Evolutionary conservation across 2,113 vertebrate species (phyloP), one percentile per base, ranked within the genome.

Genomic region (Blennius ocellaris): DNA sequence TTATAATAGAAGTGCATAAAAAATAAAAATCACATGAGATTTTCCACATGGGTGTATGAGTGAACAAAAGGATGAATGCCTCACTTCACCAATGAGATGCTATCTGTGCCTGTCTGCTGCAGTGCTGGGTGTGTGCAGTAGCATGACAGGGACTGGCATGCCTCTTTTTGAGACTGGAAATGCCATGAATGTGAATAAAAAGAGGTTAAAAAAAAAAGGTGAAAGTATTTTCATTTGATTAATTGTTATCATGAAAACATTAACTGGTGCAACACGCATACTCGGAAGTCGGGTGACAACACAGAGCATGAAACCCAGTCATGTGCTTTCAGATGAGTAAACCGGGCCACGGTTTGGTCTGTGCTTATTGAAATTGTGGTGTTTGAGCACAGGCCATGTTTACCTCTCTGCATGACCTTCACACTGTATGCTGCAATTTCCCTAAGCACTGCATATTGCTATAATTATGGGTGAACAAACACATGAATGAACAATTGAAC

Each of bases 391-490:
- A 52, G 7, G 38, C n/a, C 16, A 8, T 59, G 48, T 91, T 76
- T 69, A 52, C 76, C 12, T 70, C 53, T 73, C 64, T 16, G 63
- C 15, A 7, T 68, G 84, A 88, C 84, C 86, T 87, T 85, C 74
- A 71, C 56, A 15, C 40, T 48, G 77, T 50, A 55, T 17, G n/a
- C 75, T 65, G 65, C 69, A 73, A 76, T 85, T 87, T 90, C 83
- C 85, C 83, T 67, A 51, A 88, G 81, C 78, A 21, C 69, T 54
- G 10, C 40, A 38, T 68, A 69, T 69, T 53, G 77, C 59, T 47
- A 56, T 81, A 88, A 86, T 87, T 77, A 80, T 75, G 72, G 69
- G 71, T 51, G 69, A 68, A 73, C 77, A 85, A 62, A 82, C 78
- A 81, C 41, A 71, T 10, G n/a, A 60, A 79, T 74, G 57, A 72